Conservation (phyloP, 2,113 vertebrate genomes). For the Myanophis thanlyinensis region DNA sequence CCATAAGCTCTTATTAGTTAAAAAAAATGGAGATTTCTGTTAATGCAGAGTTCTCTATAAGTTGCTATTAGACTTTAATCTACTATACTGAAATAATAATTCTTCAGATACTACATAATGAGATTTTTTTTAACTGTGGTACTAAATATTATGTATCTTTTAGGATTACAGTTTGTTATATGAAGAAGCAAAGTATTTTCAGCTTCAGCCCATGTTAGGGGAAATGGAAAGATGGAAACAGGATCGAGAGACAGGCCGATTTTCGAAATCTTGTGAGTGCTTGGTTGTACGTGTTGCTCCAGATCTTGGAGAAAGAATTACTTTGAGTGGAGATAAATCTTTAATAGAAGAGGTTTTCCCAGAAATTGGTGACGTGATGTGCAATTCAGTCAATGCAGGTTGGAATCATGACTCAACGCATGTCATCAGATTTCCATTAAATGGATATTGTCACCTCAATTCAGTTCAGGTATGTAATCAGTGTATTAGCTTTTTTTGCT, state of each 20-base stretch:
- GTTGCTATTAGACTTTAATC: neutral
- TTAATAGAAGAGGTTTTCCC: slow-evolving; percentile 93
- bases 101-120: neutral
- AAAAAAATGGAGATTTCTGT: neutral
- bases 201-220: slow-evolving; percentile 86
- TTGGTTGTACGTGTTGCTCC: slow-evolving; percentile 88
- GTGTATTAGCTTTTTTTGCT: fast-evolving
- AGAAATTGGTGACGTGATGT: slow-evolving; percentile 86
- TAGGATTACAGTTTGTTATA: slow-evolving; percentile 94
- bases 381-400: slow-evolving; percentile 81
- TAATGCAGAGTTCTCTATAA: neutral
- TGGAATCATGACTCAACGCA: slow-evolving; percentile 86
- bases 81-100: neutral
- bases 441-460: slow-evolving; percentile 92
- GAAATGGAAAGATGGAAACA: slow-evolving; percentile 90
- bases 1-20: neutral
- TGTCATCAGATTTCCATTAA: slow-evolving; percentile 88
- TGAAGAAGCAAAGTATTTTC: slow-evolving; percentile 95
- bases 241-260: slow-evolving; percentile 75
- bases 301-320: slow-evolving; percentile 88
- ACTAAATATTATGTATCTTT: slow-evolving; percentile 46
- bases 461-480: slow-evolving; percentile 86
- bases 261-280: slow-evolving; percentile 84
- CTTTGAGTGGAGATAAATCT: slow-evolving; percentile 82
- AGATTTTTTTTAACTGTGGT: slow-evolving; percentile 1